Evolutionary conservation across 2,888 invertebrate species (phyloP).

Genomic region (Strigamia transsilvanica): DNA sequence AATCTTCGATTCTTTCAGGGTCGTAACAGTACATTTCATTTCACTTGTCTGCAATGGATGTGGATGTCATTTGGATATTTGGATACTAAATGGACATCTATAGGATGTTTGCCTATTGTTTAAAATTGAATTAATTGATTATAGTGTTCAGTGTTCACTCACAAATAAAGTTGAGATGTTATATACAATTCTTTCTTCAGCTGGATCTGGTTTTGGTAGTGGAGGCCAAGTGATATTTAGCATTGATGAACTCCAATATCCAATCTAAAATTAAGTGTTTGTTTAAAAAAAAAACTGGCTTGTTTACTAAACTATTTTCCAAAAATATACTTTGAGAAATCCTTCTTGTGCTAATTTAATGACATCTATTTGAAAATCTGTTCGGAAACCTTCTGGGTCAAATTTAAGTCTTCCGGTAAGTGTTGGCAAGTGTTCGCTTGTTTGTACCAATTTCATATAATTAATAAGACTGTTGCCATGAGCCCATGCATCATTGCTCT

Average conservation of each 20-base stretch:
- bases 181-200: neutral
- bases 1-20: too few relatives aligned
- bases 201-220: neutral
- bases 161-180: neutral
- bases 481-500: constrained; percentile 77
- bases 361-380: constrained; percentile 19
- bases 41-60: too few relatives aligned
- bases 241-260: constrained; percentile 10
- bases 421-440: neutral
- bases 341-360: constrained; percentile 19
- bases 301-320: neutral
- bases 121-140: too few relatives aligned
- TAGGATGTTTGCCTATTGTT: too few relatives aligned
- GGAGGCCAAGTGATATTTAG: constrained; percentile 6
- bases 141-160: too few relatives aligned
- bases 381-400: constrained; percentile 32
- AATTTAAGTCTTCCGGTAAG: constrained; percentile 26
- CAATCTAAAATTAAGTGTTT: neutral
- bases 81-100: too few relatives aligned
- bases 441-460: constrained; percentile 86
- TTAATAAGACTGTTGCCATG: constrained; percentile 94
- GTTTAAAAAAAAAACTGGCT: neutral
- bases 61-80: too few relatives aligned
- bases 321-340: neutral
- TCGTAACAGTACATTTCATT: too few relatives aligned